phyloP scores from a whole-genome alignment of 2,888 invertebrate genomes.

The Empis livida region DNA sequence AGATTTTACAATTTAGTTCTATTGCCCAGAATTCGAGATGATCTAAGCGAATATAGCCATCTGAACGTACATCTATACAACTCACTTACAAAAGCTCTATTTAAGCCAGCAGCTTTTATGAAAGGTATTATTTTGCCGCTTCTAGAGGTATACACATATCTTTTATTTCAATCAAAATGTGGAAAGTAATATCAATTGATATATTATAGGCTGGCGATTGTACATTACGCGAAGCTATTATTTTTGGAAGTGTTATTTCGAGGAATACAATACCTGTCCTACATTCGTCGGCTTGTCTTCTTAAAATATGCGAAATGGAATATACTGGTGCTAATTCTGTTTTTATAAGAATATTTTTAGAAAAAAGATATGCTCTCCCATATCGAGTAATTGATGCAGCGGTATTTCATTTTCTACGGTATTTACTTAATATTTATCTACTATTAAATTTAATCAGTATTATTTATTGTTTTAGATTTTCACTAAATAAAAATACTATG shows the following conservation, averaged over 20 bases:
- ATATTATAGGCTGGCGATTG: constrained; percentile 70
- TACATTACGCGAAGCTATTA: constrained; percentile 88
- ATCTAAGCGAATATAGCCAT: constrained; percentile 87
- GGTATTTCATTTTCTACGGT: constrained; percentile 89
- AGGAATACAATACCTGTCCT: constrained; percentile 87
- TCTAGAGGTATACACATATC: constrained; percentile 48
- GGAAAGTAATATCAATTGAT: constrained; percentile 1
- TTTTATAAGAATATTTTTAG: constrained; percentile 83
- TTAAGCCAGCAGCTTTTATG: constrained; percentile 97
- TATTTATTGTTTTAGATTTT: constrained; percentile 54
- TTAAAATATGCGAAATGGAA: constrained; percentile 95
- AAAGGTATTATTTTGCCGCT: constrained; percentile 71
- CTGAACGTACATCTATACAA: constrained; percentile 95
- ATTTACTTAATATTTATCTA: constrained; percentile 14
- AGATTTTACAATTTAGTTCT: constrained; percentile 88
- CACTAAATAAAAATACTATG: constrained; percentile 64
- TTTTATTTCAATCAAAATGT: too few relatives aligned
- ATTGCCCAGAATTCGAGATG: constrained; percentile 85
- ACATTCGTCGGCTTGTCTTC: constrained; percentile 88
- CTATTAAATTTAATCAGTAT: constrained; percentile 7
- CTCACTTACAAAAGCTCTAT: constrained; percentile 81
- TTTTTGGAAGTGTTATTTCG: constrained; percentile 81
- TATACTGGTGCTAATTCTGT: constrained; percentile 94
- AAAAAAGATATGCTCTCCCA: constrained; percentile 96
- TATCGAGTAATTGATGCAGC: constrained; percentile 89